phyloP scores from a whole-genome alignment of 2,797 vertebrate genomes.

The Cossypha niveicapilla region DNA sequence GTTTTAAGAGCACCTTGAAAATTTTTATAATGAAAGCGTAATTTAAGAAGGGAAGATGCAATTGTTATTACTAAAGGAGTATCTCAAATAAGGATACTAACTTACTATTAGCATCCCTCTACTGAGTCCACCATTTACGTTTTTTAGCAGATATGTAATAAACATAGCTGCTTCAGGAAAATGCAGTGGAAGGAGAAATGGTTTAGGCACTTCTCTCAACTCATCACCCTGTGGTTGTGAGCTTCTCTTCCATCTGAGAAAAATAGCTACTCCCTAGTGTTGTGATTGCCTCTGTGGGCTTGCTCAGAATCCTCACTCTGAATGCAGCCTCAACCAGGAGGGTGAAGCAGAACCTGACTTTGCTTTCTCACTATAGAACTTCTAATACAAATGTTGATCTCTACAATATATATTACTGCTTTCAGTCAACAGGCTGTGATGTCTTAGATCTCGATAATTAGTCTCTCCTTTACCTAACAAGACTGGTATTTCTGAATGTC shows the following conservation, averaged over 20 bases:
- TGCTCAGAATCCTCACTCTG: background rate
- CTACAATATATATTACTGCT: background rate
- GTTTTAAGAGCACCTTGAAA: background rate
- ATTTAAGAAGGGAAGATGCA: background rate
- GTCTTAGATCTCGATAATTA: background rate
- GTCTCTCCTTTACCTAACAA: background rate
- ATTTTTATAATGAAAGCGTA: background rate
- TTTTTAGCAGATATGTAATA: background rate
- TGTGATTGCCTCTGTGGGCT: background rate
- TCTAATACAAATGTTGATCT: background rate
- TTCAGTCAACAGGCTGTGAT: background rate
- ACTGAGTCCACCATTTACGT: background rate
- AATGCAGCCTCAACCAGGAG: background rate
- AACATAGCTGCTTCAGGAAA: background rate
- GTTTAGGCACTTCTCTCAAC: background rate
- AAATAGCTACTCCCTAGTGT: background rate
- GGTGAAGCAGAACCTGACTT: background rate
- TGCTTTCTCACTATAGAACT: background rate
- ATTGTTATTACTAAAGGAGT: background rate
- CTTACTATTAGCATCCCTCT: background rate
- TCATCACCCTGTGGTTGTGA: background rate
- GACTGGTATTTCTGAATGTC: background rate
- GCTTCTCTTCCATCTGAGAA: background rate
- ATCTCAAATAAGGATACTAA: background rate
- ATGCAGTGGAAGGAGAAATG: background rate